Base-by-base conservation (phyloP, 2,113 vertebrate genomes). In the Passer domesticus region DNA sequence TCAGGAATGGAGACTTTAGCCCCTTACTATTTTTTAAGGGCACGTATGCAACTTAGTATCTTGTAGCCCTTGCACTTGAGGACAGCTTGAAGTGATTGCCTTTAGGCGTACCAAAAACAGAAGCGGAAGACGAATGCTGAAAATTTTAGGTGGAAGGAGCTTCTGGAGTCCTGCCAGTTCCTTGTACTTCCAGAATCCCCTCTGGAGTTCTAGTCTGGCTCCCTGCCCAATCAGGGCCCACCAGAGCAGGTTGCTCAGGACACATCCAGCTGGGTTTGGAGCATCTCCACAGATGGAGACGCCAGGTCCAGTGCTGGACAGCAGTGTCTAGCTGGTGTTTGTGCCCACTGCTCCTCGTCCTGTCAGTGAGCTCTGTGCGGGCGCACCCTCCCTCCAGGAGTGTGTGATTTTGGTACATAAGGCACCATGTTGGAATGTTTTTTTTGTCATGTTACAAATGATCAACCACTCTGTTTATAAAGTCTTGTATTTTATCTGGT, bases 361-460 rank as follows among this genome's bases (percentile, higher is more conserved):
- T 52, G 8, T 2, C 20, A 4, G 6, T 5, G 35, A 24, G 50
- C 15, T 47, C n/a, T 11, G 8, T 9, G 14, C 28, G 10, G 19
- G 20, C 30, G 16, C 20, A 18, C 23, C 43, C 15, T 47, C 25
- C 44, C 20, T 64, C 43, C 27, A 14, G 18, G 4, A 3, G 3
- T 8, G 1, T 8, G 1, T 11, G 49, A 43, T 56, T 56, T 55
- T 47, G 12, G 39, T 59, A 27, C 18, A 2, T 11, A 16, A 67
- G 22, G 28, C 41, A 16, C 39, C 4, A 0, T 9, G 19, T 10
- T 53, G 69, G 10, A 27, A 2, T n/a, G n/a, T 17, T 39, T 41
- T 49, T n/a, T 16, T 37, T 0, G 2, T 28, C 10, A 2, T 8
- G 6, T 28, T 66, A 19, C 0, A 1, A 56, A 24, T 31, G 15